Conservation (phyloP, 2,797 vertebrate genomes). For the Hybognathus amarus region DNA sequence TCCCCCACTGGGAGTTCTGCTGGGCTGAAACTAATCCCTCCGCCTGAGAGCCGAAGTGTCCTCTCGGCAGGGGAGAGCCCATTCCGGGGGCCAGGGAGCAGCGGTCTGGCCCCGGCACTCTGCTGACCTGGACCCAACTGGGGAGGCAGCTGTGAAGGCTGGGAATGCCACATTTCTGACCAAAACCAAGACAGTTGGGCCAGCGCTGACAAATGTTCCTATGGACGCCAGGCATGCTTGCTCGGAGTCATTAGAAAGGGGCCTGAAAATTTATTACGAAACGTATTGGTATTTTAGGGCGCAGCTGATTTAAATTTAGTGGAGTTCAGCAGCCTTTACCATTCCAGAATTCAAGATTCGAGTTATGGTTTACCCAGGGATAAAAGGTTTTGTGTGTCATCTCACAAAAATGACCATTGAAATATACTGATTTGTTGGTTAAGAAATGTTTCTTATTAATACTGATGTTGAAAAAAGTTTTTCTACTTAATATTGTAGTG, state of each 20-base stretch:
- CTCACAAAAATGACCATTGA: neutral
- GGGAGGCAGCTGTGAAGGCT: conserved; percentile 76
- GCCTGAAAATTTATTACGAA: conserved; percentile 80
- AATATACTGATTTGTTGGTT: neutral
- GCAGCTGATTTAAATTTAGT: conserved; percentile 79
- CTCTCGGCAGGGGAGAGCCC: conserved; percentile 54
- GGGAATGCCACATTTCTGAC: conserved; percentile 79
- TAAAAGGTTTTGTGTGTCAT: neutral
- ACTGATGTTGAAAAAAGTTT: no score
- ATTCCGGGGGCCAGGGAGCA: conserved; percentile 63
- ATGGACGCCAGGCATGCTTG: conserved; percentile 35
- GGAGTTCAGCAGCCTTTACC: conserved; percentile 57
- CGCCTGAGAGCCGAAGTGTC: conserved; percentile 44
- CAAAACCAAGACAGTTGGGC: conserved; percentile 73
- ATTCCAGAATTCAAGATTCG: conserved; percentile 66
- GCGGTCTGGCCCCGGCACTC: conserved; percentile 60
- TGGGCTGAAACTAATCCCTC: conserved; percentile 67
- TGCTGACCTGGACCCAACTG: conserved; percentile 77
- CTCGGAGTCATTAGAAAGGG: conserved; percentile 70
- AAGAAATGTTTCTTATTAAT: neutral
- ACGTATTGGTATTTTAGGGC: conserved; percentile 82
- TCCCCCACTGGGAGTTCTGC: conserved; percentile 67
- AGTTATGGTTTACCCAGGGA: conserved; percentile 31
- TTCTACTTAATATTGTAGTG: neutral
- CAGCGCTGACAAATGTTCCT: conserved; percentile 75